Conservation (phyloP, 2,113 vertebrate species). For the Pantherophis guttatus region DNA sequence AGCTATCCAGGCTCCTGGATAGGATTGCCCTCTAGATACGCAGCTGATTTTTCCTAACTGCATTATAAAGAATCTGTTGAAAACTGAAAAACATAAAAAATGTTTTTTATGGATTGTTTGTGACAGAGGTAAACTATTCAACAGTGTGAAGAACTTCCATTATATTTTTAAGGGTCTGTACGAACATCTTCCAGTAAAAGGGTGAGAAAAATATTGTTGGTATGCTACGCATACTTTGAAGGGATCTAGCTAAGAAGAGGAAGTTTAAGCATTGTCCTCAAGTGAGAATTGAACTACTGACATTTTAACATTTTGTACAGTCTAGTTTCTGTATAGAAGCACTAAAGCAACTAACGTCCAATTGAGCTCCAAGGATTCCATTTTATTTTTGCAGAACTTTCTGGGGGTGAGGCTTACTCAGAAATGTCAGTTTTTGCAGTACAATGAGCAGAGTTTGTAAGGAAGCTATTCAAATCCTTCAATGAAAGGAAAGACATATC, state of each 20-base stretch:
- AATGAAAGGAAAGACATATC: background rate
- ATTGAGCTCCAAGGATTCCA: background rate
- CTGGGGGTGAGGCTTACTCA: background rate
- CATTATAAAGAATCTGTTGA: background rate
- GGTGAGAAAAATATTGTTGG: conserved; percentile 14
- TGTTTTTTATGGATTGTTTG: background rate
- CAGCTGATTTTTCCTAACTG: background rate
- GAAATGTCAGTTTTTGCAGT: background rate
- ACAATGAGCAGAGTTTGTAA: conserved; percentile 11
- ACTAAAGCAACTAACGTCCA: background rate
- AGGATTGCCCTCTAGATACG: background rate
- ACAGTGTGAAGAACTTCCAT: background rate
- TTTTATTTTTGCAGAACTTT: background rate
- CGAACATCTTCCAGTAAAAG: background rate
- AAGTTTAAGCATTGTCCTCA: conserved; percentile 24
- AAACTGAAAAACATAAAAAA: too few species aligned
- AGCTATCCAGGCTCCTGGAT: too few species aligned
- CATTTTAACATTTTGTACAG: conserved; percentile 18
- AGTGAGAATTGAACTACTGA: conserved; percentile 39
- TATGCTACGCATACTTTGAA: conserved; percentile 20
- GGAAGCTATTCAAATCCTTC: background rate
- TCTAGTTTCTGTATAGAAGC: conserved; percentile 9
- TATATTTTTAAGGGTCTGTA: background rate
- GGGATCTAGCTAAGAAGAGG: conserved; percentile 2
- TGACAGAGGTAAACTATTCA: background rate